These are phyloP conservation scores for Spisula solida DNA, from an alignment of 2,888 invertebrate genomes.

Conservation along the genomic window DNA sequence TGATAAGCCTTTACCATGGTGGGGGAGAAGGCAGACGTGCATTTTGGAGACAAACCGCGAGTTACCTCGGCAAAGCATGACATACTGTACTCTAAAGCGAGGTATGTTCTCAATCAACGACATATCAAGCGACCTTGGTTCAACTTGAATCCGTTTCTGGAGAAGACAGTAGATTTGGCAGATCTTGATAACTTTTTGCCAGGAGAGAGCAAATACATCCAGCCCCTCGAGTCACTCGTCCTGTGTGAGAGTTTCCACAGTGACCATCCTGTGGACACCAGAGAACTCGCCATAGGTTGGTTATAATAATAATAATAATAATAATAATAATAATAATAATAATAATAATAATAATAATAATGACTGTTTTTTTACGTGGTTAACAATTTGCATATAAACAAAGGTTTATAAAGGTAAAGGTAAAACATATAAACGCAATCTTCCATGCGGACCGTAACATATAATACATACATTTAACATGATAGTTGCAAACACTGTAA, in stretches of 20 bases:
- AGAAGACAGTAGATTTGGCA: slow-evolving; percentile 65
- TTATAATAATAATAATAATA: too few relatives aligned
- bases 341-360: too few relatives aligned
- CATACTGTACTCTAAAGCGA: slow-evolving; percentile 70
- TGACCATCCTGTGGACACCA: slow-evolving; percentile 58
- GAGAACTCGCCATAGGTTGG: slow-evolving; percentile 67
- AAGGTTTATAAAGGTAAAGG: too few relatives aligned
- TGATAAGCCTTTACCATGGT: not conserved
- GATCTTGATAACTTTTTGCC: slow-evolving; percentile 65
- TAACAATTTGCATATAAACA: too few relatives aligned
- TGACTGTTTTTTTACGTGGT: too few relatives aligned
- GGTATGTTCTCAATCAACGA: slow-evolving; percentile 71
- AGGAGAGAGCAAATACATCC: slow-evolving; percentile 69
- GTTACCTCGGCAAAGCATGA: slow-evolving; percentile 68
- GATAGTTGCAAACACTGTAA: too few relatives aligned
- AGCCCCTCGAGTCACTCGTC: slow-evolving; percentile 70
- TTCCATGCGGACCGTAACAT: too few relatives aligned
- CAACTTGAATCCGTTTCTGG: slow-evolving; percentile 75
- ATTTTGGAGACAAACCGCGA: slow-evolving; percentile 39
- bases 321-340: too few relatives aligned
- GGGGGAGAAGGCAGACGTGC: not conserved
- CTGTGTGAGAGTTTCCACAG: slow-evolving; percentile 68
- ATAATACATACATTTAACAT: too few relatives aligned
- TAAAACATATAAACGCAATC: too few relatives aligned
- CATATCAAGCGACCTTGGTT: slow-evolving; percentile 74